phyloP scores from a whole-genome alignment of 2,113 vertebrate species.

The Ahaetulla prasina region DNA sequence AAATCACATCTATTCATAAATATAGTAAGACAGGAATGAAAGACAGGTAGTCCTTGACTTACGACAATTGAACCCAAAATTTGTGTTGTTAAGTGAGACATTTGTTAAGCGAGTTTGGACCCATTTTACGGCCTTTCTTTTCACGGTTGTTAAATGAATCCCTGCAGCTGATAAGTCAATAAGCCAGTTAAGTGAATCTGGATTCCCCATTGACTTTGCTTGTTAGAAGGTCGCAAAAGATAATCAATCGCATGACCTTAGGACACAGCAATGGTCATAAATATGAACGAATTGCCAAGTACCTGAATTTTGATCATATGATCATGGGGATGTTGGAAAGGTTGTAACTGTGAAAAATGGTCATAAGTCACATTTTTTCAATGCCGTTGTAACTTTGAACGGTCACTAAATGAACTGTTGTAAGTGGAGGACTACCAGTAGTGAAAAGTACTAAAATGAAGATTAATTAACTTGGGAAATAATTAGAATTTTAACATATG shows the following conservation, averaged over 20 bases:
- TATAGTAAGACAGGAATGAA: background rate
- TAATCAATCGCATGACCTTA: background rate
- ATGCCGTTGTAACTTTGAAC: background rate
- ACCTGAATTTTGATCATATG: background rate
- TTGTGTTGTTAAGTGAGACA: background rate
- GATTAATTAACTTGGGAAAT: constrained; percentile 8
- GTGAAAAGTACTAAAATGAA: background rate
- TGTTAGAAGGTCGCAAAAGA: background rate
- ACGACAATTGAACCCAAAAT: background rate
- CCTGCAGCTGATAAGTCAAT: background rate
- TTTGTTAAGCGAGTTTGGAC: background rate
- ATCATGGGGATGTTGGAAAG: background rate
- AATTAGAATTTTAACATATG: background rate
- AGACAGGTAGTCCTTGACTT: background rate
- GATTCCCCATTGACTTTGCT: background rate
- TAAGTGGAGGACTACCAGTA: background rate
- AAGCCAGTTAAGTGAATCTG: background rate
- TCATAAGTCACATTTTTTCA: background rate
- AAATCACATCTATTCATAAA: background rate
- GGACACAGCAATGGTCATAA: background rate
- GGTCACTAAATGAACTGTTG: background rate
- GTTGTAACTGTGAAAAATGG: background rate
- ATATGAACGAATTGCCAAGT: no score
- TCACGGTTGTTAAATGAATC: background rate
- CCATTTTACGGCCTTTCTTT: background rate